Evolutionary conservation across 2,888 invertebrate species (phyloP).

Genomic region (Apamea crenata): DNA sequence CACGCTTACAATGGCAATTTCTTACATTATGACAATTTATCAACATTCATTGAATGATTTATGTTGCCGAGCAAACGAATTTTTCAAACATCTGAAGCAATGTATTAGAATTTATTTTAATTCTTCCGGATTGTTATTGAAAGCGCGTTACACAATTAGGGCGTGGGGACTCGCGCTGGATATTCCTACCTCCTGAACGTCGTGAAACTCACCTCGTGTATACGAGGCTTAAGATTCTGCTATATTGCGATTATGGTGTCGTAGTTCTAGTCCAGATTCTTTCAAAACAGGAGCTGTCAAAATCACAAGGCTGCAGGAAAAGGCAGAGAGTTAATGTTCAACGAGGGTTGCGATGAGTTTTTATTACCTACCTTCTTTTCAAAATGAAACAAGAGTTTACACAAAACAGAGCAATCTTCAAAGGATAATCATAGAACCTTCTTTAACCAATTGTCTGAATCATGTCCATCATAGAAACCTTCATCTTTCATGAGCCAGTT

Average conservation of each 20-base stretch:
- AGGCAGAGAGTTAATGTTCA: background rate
- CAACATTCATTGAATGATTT: background rate
- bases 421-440: background rate
- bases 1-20: too few species aligned
- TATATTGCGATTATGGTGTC: constrained; percentile 5
- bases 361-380: background rate
- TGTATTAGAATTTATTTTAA: background rate
- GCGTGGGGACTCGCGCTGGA: background rate
- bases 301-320: background rate
- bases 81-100: background rate
- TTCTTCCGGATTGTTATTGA: background rate
- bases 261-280: background rate
- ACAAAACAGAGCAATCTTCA: background rate
- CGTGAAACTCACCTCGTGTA: background rate
- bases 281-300: background rate
- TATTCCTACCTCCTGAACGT: background rate
- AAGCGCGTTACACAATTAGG: background rate
- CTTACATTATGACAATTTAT: too few species aligned
- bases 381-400: background rate
- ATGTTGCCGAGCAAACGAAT: background rate
- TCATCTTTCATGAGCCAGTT: background rate
- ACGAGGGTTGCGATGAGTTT: background rate
- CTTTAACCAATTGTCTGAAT: background rate
- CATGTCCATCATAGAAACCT: background rate
- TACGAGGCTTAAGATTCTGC: constrained; percentile 9